Conservation (phyloP, 1,140 invertebrate genomes). For the Drosophila sp. region DNA sequence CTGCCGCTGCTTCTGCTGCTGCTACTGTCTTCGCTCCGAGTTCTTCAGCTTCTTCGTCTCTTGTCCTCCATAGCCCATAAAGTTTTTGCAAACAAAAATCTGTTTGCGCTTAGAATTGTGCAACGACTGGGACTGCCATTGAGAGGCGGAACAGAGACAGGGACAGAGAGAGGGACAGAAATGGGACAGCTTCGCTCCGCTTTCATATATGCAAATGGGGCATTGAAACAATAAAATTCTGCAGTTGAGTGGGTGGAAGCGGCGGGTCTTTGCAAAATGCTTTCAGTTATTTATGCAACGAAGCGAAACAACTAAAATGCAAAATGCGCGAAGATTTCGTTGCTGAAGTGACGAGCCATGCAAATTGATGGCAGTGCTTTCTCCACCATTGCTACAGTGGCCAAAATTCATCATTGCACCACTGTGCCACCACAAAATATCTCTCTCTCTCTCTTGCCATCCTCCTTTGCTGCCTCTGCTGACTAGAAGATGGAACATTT, state of each 20-base stretch:
- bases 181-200: neutral
- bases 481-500: conserved; percentile 23
- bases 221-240: conserved; percentile 66
- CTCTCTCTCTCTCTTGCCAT: neutral
- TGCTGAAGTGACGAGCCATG: conserved; percentile 67
- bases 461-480: neutral
- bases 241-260: conserved; percentile 34
- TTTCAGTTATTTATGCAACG: conserved; percentile 72
- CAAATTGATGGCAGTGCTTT: conserved; percentile 51
- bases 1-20: neutral
- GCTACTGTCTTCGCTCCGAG: neutral
- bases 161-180: neutral
- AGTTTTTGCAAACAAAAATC: conserved; percentile 61
- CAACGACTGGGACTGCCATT: conserved; percentile 30
- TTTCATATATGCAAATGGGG: conserved; percentile 66
- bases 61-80: conserved; percentile 21
- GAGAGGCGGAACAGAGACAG: neutral
- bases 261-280: conserved; percentile 20
- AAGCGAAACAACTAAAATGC: conserved; percentile 69
- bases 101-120: conserved; percentile 70
- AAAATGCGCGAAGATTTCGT: conserved; percentile 67
- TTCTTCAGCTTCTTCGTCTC: conserved; percentile 3
- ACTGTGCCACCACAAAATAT: conserved; percentile 32
- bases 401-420: conserved; percentile 19
- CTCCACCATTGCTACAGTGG: conserved; percentile 17